Conservation (phyloP, 1,140 invertebrate genomes). For the Protaetia brevitarsis region DNA sequence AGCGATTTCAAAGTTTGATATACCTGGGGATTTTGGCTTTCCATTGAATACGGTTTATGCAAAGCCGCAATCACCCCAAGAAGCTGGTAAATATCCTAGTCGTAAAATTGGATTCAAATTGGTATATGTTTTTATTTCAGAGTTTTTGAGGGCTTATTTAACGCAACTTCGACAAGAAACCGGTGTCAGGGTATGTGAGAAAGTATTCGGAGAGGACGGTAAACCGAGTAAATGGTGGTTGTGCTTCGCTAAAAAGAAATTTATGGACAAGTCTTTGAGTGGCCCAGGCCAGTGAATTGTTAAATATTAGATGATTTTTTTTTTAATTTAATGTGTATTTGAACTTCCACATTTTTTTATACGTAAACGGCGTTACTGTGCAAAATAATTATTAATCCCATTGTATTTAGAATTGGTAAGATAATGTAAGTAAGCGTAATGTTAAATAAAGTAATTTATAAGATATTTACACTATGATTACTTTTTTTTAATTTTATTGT, state of each 20-base stretch:
- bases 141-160: constrained; percentile 89
- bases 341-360: too few relatives aligned
- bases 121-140: constrained; percentile 52
- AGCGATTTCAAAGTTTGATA: constrained; percentile 92
- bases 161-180: constrained; percentile 95
- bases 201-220: constrained; percentile 88
- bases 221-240: constrained; percentile 99
- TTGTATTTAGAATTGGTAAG: too few relatives aligned
- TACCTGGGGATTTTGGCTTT: constrained; percentile 94
- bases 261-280: constrained; percentile 98
- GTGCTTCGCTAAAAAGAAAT: constrained; percentile 98
- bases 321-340: neutral
- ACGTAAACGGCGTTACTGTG: too few relatives aligned
- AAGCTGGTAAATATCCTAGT: constrained; percentile 63
- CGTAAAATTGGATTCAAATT: neutral
- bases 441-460: too few relatives aligned
- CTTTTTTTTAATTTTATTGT: too few relatives aligned
- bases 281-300: constrained; percentile 63
- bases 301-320: neutral
- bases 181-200: constrained; percentile 84
- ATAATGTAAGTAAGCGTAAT: too few relatives aligned
- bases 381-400: too few relatives aligned
- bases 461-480: too few relatives aligned
- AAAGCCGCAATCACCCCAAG: constrained; percentile 73
- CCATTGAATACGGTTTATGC: constrained; percentile 97